Evolutionary conservation across 2,113 vertebrate genomes (phyloP), one percentile per base, ranked within the genome.

Genomic region (Cheirogaleus medius): DNA sequence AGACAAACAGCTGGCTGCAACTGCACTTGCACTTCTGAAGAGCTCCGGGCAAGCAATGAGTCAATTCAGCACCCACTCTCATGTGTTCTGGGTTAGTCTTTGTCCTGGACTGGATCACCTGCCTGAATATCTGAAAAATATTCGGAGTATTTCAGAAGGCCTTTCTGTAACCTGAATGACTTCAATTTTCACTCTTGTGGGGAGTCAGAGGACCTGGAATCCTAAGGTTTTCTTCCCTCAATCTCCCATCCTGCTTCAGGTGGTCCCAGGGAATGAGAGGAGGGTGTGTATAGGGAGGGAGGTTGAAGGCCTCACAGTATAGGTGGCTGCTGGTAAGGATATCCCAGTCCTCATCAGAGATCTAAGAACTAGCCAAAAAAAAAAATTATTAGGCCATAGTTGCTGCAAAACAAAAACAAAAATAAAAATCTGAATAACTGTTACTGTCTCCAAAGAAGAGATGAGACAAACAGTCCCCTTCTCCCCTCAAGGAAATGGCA

Each of bases 51-150:
- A 39, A 32, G 80, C 23, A 39, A 21, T 96, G 88, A 90, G 37
- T 92, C 87, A 96, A 47, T 1, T 64, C 27, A 52, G 39, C 42
- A 49, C 66, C 34, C 77, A 56, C 71, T 23, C 47, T 95, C 90
- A 80, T 25, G 64, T 90, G 88, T 96, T 97, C 77, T 76, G 84
- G 96, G 66, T 95, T 86, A 93, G 63, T 74, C 89, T 98, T 93
- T 64, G n/a, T 58, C 90, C 85, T 82, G 71, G 64, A 91, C 68
- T 77, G 64, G 34, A 69, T 82, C 49, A 69, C 49, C 25, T 66
- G 25, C 76, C 80, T 92, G 47, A 81, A 94, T 84, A 74, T 54
- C 54, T 95, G 84, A 96, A 93, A 64, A 71, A 63, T 76, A 63
- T 69, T 68, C 34, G 64, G 44, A 58, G 84, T 58, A 60, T 78